A percentile compares a stretch with the other conserved stretches of the same genome.
Evolutionary conservation across 2,113 vertebrate genomes (phyloP).

Genomic region (Labrus mixtus): DNA sequence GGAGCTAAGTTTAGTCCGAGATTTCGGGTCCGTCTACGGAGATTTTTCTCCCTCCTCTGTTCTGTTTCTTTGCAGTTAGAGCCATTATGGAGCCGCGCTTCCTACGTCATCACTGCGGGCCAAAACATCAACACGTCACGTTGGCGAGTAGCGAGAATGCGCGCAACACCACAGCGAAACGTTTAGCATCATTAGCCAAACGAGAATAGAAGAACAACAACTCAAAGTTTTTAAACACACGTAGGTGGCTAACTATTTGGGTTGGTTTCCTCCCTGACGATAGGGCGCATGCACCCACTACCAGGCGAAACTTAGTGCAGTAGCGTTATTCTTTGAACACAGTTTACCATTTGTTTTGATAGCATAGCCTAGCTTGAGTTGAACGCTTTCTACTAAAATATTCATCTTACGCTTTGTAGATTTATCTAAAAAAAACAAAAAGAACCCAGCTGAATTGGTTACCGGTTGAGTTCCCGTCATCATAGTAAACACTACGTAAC

Average conservation of each 20-base stretch:
- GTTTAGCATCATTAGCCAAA: neutral
- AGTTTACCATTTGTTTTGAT: neutral
- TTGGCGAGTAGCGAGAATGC: constrained; percentile 11
- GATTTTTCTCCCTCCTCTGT: constrained; percentile 39
- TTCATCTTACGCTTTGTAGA: no score
- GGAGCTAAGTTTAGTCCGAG: constrained; percentile 38
- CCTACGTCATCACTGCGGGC: constrained; percentile 74
- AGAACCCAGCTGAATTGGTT: rapidly evolving
- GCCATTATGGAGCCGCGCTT: constrained; percentile 51
- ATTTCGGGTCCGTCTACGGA: constrained; percentile 2
- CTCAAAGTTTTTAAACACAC: neutral
- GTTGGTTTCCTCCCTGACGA: neutral
- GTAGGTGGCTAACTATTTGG: neutral
- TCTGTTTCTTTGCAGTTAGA: constrained; percentile 36
- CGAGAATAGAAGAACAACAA: neutral
- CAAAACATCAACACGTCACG: constrained; percentile 49
- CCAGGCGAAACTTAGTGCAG: no score
- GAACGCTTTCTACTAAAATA: neutral
- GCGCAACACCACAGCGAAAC: constrained; percentile 22
- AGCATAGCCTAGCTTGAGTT: constrained; percentile 1
- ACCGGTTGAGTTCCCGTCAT: no score
- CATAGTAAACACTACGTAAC: neutral
- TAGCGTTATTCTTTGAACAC: neutral
- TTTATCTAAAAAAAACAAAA: neutral
- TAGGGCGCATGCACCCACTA: no score